Percentiles rank a stretch among this genome's conserved stretches.
These are phyloP conservation scores for Halcyon chelicuti DNA, from an alignment of 2,797 vertebrate species.

Conservation along the genomic window DNA sequence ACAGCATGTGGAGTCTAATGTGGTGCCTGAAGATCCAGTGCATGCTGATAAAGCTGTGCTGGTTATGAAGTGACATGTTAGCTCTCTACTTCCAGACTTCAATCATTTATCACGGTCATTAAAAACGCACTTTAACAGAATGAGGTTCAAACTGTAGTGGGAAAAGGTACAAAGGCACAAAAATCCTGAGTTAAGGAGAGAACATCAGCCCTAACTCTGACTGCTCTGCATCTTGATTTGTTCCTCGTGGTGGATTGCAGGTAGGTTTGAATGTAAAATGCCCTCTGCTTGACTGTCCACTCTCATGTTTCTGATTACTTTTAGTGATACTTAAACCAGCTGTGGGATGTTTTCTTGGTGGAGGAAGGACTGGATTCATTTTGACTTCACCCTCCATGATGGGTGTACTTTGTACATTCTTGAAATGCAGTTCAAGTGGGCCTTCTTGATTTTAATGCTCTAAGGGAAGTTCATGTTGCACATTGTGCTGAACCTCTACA, in stretches of 20 bases:
- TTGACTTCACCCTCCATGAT: rapidly evolving
- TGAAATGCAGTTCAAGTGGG: neutral
- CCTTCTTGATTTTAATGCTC: neutral
- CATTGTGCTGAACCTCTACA: neutral
- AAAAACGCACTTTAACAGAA: neutral
- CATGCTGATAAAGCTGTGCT: neutral
- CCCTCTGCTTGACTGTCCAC: neutral
- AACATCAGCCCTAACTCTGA: conserved; percentile 73
- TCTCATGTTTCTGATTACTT: neutral
- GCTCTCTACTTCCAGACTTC: neutral
- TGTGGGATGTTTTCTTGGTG: neutral
- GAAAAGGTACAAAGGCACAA: neutral
- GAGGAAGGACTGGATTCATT: neutral
- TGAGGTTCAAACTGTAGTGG: neutral
- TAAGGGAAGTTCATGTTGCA: neutral
- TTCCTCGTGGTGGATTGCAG: conserved; percentile 42
- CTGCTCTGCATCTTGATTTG: conserved; percentile 23
- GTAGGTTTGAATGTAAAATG: conserved; percentile 60
- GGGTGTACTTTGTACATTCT: neutral
- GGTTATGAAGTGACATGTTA: neutral
- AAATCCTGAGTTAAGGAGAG: conserved; percentile 66
- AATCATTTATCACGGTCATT: neutral
- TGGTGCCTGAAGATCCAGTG: neutral
- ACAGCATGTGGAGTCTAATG: neutral
- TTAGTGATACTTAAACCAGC: neutral